Percentiles rank a stretch among this genome's conserved stretches.
These are phyloP conservation scores for Lasiurus cinereus DNA, from an alignment of 2,113 vertebrate genomes.

Conservation along the genomic window DNA sequence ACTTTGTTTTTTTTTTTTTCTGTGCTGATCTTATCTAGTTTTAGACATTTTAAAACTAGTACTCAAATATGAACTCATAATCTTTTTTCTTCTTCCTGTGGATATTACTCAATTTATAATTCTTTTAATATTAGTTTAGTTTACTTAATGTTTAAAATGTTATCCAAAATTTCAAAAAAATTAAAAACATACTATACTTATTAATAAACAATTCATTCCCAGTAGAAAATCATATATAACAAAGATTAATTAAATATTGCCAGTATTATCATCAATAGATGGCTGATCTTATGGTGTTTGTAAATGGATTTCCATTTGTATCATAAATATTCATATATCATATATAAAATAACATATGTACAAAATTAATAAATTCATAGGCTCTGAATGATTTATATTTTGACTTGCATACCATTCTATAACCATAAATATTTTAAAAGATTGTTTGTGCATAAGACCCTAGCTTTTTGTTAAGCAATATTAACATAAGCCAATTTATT, in stretches of 20 bases:
- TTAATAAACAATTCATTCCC: background rate
- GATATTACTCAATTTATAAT: background rate
- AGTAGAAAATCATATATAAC: background rate
- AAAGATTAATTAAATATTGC: background rate
- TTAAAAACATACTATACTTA: background rate
- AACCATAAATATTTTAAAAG: background rate
- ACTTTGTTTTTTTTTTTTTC: background rate
- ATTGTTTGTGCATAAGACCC: background rate
- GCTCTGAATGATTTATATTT: background rate
- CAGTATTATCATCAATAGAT: background rate
- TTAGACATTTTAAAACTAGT: background rate
- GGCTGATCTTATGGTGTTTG: background rate
- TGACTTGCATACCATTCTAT: background rate
- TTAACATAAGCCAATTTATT: conserved; percentile 32
- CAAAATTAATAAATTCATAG: background rate
- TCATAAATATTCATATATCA: background rate
- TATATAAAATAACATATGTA: background rate
- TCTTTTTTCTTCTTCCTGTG: background rate
- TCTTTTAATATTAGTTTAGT: background rate
- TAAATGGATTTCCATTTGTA: background rate
- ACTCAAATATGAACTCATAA: background rate
- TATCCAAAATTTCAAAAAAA: background rate
- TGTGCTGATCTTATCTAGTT: background rate
- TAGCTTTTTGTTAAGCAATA: conserved; percentile 15
- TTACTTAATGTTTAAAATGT: background rate